These are phyloP conservation scores for Brachionichthys hirsutus DNA, from an alignment of 2,113 vertebrate genomes.

Conservation along the genomic window DNA sequence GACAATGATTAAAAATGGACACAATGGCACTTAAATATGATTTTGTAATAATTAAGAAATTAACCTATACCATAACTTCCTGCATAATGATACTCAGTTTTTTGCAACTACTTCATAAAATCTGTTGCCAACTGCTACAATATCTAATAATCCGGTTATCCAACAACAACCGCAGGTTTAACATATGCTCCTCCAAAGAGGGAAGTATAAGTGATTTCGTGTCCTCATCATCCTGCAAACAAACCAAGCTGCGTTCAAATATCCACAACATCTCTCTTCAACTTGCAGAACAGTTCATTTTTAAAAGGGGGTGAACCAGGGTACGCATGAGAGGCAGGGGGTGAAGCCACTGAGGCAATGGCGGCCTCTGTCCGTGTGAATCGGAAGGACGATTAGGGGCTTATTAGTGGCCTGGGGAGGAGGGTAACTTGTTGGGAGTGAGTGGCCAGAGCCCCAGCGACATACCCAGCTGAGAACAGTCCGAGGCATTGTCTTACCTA, in stretches of 20 bases:
- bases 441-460: conserved; percentile 84
- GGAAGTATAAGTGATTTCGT: background rate
- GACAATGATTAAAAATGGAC: no score
- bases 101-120: no score
- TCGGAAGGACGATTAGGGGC: conserved; percentile 87
- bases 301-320: conserved; percentile 47
- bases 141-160: no score
- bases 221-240: background rate
- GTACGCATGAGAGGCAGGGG: conserved; percentile 53
- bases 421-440: conserved; percentile 87
- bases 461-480: conserved; percentile 95
- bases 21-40: no score
- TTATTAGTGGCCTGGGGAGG: conserved; percentile 90
- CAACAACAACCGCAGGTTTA: no score
- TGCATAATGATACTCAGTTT: no score
- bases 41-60: no score
- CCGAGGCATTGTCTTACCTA: conserved; percentile 93
- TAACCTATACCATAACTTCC: no score
- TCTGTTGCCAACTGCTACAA: no score
- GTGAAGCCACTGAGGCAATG: conserved; percentile 48
- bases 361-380: conserved; percentile 80
- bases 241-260: background rate
- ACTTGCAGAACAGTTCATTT: conserved; percentile 19
- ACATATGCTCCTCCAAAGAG: no score
- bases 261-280: conserved; percentile 6